Base-by-base conservation (phyloP, 2,888 invertebrate species). In the Eristalis tenax region DNA sequence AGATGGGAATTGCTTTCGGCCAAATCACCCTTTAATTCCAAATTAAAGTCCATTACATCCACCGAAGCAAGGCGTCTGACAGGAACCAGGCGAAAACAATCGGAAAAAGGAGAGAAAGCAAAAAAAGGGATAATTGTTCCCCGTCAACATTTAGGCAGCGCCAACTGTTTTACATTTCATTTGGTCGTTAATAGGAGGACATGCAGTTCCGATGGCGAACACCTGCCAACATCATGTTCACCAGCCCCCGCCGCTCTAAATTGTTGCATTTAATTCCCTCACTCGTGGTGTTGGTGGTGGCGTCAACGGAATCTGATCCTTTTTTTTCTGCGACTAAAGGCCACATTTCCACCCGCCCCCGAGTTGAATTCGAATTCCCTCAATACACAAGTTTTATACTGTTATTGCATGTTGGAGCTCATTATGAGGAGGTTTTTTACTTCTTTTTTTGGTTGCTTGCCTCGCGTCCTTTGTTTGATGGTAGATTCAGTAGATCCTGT, bases 391-490 rank as follows among this genome's bases (percentile, higher is more conserved):
- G 70, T 86, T 86, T 86, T 78, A 83, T 86, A 75, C 56, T 78
- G 70, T 83, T 82, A 86, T 86, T 79, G 86, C 86, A 86, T 86
- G 86, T 78, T 66, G 71, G 82, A 75, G 86, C 78, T 86, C 86
- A 86, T 86, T 83, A 86, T 78, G 75, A 40, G 68, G 22, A 43
- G 35, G 56, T 63, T 70, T 68, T 70, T 23, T 38, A 63, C 18
- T 1, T 69, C 69, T 18, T 79, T 5, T 63, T 64, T 57, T 56
- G 10, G 4, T 38, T 38, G 18, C 28, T 15, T 68, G 57, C 63
- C 13, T 38, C 74, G 35, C 80, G 76, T 80, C 65, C 75, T 61
- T 80, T 80, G 69, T 70, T 43, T 68, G 74, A 77, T 69, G 69
- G 28, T 78, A 10, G 40, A 40, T 83, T 68, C 66, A 18, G 57